Evolutionary conservation across 1,140 invertebrate species (phyloP), one percentile per base, ranked within the genome.

Genomic region (Micrasema minimum): DNA sequence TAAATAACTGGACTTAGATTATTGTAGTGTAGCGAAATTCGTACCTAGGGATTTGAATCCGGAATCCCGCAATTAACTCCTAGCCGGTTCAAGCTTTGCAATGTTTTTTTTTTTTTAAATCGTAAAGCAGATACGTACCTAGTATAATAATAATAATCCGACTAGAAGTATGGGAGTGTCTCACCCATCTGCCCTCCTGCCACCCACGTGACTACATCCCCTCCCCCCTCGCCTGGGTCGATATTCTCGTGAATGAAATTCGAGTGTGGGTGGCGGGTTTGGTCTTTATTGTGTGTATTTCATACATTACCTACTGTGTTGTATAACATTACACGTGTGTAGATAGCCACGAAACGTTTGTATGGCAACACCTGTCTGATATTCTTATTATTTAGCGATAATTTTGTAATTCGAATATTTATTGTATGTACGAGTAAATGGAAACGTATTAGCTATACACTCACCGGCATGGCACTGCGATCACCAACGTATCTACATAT

Each of bases 161-260:
- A 23, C 4, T 10, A 31, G 3, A 16, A 26, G n/a, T 31, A 37
- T 31, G 16, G 55, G 55, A 59, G 37, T 59, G 55, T 48, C 62
- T 50, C 62, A 14, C 38, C 59, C 12, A 20, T n/a, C 31, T 66
- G 14, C 46, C 9, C 31, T 11, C 62, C 62, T 18, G 20, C 10
- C 45, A 22, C 16, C 38, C 37, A 43, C 23, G 35, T 38, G 37
- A 50, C 23, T 22, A 14, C 2, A 11, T 2, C 22, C 38, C 53
- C 48, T 26, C 48, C 22, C 23, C 23, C 26, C 26, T 31, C 45
- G 6, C 5, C 31, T 45, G 14, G 64, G 48, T 72, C 70, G 70
- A 72, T 67, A 72, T 67, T 55, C 16, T 53, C 57, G 57, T 67
- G 70, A 72, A 66, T 66, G 62, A 50, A 55, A 45, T 23, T 12